These are phyloP conservation scores for Cavia aperea DNA, from an alignment of 2,113 vertebrate genomes.

Conservation along the genomic window DNA sequence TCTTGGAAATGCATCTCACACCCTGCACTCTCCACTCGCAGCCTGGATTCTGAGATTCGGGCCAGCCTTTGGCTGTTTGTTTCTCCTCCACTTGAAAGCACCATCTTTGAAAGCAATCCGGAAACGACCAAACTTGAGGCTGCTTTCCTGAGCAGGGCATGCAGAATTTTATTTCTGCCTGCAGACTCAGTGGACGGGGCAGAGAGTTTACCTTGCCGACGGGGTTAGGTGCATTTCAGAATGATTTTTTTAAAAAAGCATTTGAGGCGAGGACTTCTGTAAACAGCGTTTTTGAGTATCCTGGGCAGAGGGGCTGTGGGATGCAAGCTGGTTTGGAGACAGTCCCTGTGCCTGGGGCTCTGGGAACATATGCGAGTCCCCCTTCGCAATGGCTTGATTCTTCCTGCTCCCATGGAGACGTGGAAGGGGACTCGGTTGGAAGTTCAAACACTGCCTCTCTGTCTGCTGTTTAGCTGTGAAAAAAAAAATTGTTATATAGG, in stretches of 20 bases:
- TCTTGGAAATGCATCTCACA: neutral
- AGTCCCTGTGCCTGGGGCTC: neutral
- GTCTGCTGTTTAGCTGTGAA: neutral
- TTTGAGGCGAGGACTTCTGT: neutral
- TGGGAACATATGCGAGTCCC: neutral
- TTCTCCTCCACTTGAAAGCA: neutral
- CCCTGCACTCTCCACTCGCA: neutral
- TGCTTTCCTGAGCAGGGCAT: neutral
- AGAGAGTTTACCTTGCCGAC: neutral
- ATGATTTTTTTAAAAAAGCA: neutral
- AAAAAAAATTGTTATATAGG: neutral
- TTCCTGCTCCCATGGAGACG: constrained; percentile 26
- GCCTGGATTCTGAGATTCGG: neutral
- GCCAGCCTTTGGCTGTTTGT: neutral
- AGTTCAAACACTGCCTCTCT: constrained; percentile 36
- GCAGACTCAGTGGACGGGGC: neutral
- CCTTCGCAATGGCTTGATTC: neutral
- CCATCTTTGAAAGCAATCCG: neutral
- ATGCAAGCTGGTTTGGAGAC: neutral
- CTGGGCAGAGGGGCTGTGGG: neutral
- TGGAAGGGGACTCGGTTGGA: neutral
- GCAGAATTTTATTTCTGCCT: neutral
- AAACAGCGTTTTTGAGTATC: neutral
- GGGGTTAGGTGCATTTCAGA: neutral
- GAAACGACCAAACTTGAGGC: neutral